Evolutionary conservation across 2,888 invertebrate genomes (phyloP), one percentile per base, ranked within the genome.

Genomic region (Eurytoma californica): DNA sequence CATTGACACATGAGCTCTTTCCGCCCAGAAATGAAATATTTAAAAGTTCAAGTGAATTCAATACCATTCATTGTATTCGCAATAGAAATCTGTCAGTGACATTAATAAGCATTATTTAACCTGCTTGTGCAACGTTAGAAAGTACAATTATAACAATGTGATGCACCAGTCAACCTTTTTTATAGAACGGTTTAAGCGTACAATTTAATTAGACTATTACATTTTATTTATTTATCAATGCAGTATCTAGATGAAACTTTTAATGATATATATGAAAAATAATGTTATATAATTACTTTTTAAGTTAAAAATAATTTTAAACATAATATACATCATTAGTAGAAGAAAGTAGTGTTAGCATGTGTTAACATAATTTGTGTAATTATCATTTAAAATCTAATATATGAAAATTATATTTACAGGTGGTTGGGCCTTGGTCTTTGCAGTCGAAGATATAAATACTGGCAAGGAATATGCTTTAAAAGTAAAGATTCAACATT

Each of bases 351-450:
- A 4, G 12, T 18, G 58, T 20, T 20, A 58, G 16, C 70, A 58
- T n/a, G 76, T 30, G 67, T 79, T 82, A 76, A 78, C 80, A 79
- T 74, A 82, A 84, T 81, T 49, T 81, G 73, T 24, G 47, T 49
- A 60, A 47, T 72, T 63, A 72, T 30, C 63, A 65, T 55, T 63
- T 61, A 2, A 63, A 30, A 9, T 61, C 18, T 58, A 53, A 77
- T 70, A 24, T 81, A 74, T 55, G 72, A 80, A 55, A 53, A 72
- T 82, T 82, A 68, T 84, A 80, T 82, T 75, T 84, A 82, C 92
- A 98, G 98, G 98, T 92, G 98, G 98, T 82, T 98, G 97, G 93
- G 98, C 97, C 80, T 95, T 97, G 92, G 98, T 98, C 79, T 98
- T 96, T 92, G 95, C 97, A 84, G 98, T 97, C 85, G 97, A 97